Base-by-base conservation (phyloP, 2,888 invertebrate genomes). In the Ctena decussata region DNA sequence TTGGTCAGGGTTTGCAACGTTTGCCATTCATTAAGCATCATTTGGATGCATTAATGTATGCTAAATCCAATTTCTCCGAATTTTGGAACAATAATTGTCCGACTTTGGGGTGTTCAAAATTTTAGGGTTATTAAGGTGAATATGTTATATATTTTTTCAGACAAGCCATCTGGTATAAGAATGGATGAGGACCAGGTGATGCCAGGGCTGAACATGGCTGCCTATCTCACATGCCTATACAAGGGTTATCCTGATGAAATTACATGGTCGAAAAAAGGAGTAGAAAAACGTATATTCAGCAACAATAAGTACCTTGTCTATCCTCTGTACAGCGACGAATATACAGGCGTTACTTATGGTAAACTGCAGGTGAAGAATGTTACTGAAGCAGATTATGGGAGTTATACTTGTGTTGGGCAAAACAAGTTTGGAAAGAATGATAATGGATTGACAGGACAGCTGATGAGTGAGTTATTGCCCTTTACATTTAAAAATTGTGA, bases 341-440 rank as follows among this genome's bases (percentile, higher is more conserved):
- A 35, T 35, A 65, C 65, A 1, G 65, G 82, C 15, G 57, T 37
- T 15, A 84, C 81, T 2, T 57, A 27, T 21, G 73, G 81, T 21
- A 39, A 41, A 2, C 57, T 90, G 32, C 35, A 73, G 21, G 79
- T 91, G 12, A 70, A 53, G 37, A 69, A 77, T 77, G 87, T 89
- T 18, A 71, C 46, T 0, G 72, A 71, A 0, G 76, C 65, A 12
- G 88, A 85, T 75, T 89, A 78, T 82, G 88, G 85, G 11, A 76
- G 39, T 0, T 91, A 91, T 69, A 77, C 81, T 0, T 91, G 90
- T 83, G 80, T 72, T n/a, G 90, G 86, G 0, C 53, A 57, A 11
- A 91, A 91, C 69, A 80, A 83, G 41, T 89, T 84, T 84, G 90
- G 90, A 37, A 44, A 74, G 37, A 76, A 57, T 27, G 72, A 46